Conservation (phyloP, 92 coral and sea anemone species). For the Nematostella vectensis region DNA sequence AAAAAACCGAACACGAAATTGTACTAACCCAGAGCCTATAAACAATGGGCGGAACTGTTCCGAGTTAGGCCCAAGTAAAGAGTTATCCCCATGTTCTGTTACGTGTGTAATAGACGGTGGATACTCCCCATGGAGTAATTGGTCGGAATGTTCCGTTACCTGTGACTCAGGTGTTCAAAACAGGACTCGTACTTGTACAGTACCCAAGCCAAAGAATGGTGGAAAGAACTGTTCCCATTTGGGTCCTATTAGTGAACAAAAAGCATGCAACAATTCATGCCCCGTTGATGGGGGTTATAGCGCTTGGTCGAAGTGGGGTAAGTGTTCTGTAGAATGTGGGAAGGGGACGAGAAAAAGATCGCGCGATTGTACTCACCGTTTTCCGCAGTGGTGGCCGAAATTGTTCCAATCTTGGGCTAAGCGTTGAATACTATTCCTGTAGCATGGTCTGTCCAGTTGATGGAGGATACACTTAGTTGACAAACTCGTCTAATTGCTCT, state of each 20-base stretch:
- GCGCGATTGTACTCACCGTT: constrained; percentile 12
- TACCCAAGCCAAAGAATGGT: constrained; percentile 1
- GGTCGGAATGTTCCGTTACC: constrained; percentile 10
- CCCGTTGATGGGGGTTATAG: constrained; percentile 13
- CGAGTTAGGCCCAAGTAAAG: constrained; percentile 27
- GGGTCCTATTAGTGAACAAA: neutral
- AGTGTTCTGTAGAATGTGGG: constrained; percentile 10
- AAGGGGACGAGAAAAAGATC: constrained; percentile 7
- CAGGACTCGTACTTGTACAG: constrained; percentile 17
- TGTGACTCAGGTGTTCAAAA: constrained; percentile 10
- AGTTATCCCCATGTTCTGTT: neutral
- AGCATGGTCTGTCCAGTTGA: neutral
- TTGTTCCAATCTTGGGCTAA: neutral
- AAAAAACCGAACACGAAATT: constrained; percentile 35
- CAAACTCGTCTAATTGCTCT: neutral
- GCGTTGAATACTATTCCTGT: neutral
- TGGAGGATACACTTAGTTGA: neutral
- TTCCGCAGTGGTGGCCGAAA: constrained; percentile 1
- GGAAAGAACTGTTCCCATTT: constrained; percentile 16
- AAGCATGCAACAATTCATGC: neutral
- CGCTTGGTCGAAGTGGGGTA: constrained; percentile 17
- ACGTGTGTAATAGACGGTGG: constrained; percentile 11
- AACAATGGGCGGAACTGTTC: constrained; percentile 47
- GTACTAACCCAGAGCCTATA: constrained; percentile 38
- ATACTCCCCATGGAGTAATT: constrained; percentile 12